Evolutionary conservation across 1,140 invertebrate species (phyloP), one percentile per base, ranked within the genome.

Genomic region (Pentalonia nigronervosa): DNA sequence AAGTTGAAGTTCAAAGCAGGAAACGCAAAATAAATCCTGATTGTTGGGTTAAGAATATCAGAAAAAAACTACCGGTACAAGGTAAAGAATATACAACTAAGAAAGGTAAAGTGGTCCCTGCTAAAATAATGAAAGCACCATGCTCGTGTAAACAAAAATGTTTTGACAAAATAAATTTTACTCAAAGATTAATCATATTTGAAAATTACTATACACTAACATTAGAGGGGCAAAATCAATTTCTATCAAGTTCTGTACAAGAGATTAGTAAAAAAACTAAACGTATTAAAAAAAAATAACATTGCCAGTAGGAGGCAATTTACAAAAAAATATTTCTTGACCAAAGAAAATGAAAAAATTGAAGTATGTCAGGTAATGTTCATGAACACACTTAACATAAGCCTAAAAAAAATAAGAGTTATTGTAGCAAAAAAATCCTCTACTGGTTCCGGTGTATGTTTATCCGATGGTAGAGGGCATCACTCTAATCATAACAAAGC

Each of bases 111-210:
- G 20, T 36, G 20, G 41, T 84, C 41, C 81, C 81, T 84, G 81
- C 81, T 36, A 84, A 84, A n/a, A 84, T n/a, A 41, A 36, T 84
- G 81, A 84, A 84, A 84, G 34, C 30, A 34, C 81, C 81, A 84
- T 84, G 81, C 21, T 36, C 30, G 9, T 84, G 81, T 84, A n/a
- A 36, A 84, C 30, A 34, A 34, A n/a, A 84, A 84, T 84, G 81
- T 41, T 84, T 21, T 84, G 34, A 84, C 11, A n/a, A n/a, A n/a
- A n/a, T n/a, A n/a, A n/a, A n/a, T n/a, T n/a, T n/a, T n/a, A n/a
- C n/a, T n/a, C n/a, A n/a, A n/a, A n/a, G n/a, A n/a, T n/a, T n/a
- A n/a, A n/a, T n/a, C n/a, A n/a, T n/a, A n/a, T n/a, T n/a, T n/a
- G n/a, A n/a, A n/a, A n/a, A n/a, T n/a, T n/a, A n/a, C n/a, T n/a